Base-by-base conservation (phyloP, 2,888 invertebrate genomes). In the Melipona bicolor region DNA sequence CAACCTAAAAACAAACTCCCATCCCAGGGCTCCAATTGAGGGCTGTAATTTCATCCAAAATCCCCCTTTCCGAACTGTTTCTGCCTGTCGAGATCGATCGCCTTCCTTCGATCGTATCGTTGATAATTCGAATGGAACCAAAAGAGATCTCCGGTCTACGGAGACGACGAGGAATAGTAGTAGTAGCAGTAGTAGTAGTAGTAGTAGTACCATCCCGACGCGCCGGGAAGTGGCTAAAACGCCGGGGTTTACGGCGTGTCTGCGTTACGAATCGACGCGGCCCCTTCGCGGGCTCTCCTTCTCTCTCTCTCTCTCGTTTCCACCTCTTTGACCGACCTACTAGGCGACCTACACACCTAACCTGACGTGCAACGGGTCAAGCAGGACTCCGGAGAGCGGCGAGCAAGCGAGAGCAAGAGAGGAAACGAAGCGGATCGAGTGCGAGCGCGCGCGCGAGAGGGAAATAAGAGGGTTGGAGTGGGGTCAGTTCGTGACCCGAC, bases 401-500 rank as follows among this genome's bases (percentile, higher is more conserved):
- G 61, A 59, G 70, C 43, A 11, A 36, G 36, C 15, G 61, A 17
- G 65, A n/a, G 59, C 65, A 72, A 59, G 80, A 77, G 67, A 77
- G 77, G 62, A 75, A 77, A 72, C 74, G 78, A 77, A 77, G 74
- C 64, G 36, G 56, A 43, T 43, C 43, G 56, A 13, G 80, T 64
- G 59, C 50, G 54, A n/a, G 79, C 52, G 36, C 59, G 62, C 54
- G 74, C 62, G 52, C 50, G 84, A 74, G 84, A 72, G 77, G 61
- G 77, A 77, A 75, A 61, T 70, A 64, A 56, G 68, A 43, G 68
- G 77, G 77, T 83, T 85, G 88, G 91, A 89, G 90, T 90, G 88
- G 91, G 93, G 93, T 93, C 92, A 91, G 91, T 91, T 91, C 92
- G 92, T 92, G 93, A 93, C 92, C 92, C 93, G 92, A 93, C 93